These are phyloP conservation scores for Acromyrmex charruanus DNA, from an alignment of 1,140 invertebrate species.

Conservation along the genomic window DNA sequence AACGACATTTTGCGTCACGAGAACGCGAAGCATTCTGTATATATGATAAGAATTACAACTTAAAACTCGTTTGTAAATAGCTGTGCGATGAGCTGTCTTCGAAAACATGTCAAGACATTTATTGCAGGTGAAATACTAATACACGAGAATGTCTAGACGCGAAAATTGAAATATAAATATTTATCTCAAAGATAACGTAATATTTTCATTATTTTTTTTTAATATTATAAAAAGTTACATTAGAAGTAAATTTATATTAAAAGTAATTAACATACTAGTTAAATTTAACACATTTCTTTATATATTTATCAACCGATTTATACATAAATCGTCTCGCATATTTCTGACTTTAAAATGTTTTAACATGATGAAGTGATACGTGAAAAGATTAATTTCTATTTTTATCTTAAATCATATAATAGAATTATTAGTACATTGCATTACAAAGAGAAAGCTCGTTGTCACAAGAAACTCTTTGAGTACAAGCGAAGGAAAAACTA, in stretches of 20 bases:
- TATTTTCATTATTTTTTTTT: not conserved
- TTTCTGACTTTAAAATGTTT: not conserved
- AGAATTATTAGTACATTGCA: not conserved
- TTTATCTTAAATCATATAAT: slow-evolving; percentile 2
- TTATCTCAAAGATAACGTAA: not conserved
- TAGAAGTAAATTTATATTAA: not conserved
- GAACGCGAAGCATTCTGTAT: not conserved
- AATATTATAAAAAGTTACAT: not conserved
- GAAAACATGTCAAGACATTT: slow-evolving; percentile 18
- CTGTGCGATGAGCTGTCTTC: not conserved
- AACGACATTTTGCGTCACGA: not conserved
- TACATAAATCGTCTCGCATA: no score
- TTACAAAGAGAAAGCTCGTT: not conserved
- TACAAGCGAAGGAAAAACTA: not conserved
- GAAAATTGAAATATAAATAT: not conserved
- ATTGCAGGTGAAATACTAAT: not conserved
- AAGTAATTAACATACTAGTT: not conserved
- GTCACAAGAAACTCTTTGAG: not conserved
- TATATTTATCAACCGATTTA: not conserved
- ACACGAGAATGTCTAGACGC: not conserved
- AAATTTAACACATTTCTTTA: not conserved
- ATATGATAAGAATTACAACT: slow-evolving; percentile 3
- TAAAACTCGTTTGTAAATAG: not conserved
- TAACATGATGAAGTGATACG: not conserved
- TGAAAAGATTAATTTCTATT: not conserved